These are phyloP conservation scores for Oreochromis niloticus DNA, from an alignment of 2,113 vertebrate genomes.

Conservation along the genomic window DNA sequence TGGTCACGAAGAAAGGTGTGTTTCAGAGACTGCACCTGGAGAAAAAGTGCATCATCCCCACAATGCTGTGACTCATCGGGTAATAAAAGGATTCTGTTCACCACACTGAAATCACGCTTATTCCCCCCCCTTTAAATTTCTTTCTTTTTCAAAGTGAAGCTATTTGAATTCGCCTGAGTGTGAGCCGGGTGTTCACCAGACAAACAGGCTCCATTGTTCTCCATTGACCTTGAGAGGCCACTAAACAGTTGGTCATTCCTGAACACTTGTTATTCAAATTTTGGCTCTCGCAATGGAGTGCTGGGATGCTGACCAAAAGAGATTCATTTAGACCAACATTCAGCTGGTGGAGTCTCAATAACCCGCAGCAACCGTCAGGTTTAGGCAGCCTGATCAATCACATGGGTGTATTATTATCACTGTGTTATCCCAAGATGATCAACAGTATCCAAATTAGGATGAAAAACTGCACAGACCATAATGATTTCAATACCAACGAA, in stretches of 20 bases:
- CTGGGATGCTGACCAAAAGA: conserved; percentile 47
- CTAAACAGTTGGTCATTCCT: conserved; percentile 65
- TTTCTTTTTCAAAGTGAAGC: not conserved
- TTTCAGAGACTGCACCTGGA: not conserved
- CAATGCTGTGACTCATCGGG: not conserved
- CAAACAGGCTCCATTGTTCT: conserved; percentile 49
- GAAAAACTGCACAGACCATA: not conserved
- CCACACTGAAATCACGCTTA: not conserved
- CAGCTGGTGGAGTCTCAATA: conserved; percentile 54
- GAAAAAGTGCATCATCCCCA: not conserved
- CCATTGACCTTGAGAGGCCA: conserved; percentile 40
- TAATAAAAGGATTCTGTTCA: not conserved
- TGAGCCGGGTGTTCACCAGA: conserved; percentile 14
- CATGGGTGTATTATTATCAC: not conserved
- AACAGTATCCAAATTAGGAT: not conserved
- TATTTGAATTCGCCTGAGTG: conserved; percentile 14
- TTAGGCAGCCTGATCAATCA: not conserved
- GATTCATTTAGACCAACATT: conserved; percentile 39
- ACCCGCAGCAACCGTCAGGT: not conserved
- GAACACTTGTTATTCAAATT: conserved; percentile 70
- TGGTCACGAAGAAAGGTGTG: not conserved
- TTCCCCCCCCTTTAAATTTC: not conserved
- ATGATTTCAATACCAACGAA: not conserved
- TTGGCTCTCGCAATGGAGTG: conserved; percentile 35
- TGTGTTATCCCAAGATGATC: not conserved